Evolutionary conservation across 2,888 invertebrate genomes (phyloP), one percentile per base, ranked within the genome.

Genomic region (Syrphus vitripennis): DNA sequence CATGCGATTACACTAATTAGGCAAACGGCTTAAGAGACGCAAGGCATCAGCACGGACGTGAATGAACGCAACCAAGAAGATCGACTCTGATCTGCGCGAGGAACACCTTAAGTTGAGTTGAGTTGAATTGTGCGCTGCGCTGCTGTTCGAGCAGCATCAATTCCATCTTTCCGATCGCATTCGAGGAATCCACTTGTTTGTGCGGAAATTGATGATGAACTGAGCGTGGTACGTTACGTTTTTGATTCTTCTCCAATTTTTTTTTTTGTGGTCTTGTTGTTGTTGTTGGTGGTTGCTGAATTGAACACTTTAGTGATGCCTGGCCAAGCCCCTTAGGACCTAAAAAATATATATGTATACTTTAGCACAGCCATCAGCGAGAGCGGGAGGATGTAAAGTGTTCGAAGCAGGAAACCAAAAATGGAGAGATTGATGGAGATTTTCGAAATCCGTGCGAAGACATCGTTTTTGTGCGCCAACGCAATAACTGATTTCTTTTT

Each of bases 1-100:
- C 86, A 87, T 87, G 84, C 86, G 87, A 87, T 87, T 87, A 87
- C 86, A 87, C 87, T 87, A 87, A 87, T 87, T 87, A 87, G 86
- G 81, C 70, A 78, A 71, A 63, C 65, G n/a, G 31, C 48, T 37
- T 24, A 21, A 42, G 14, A 21, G 26, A 63, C 50, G 45, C 24
- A 74, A 31, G 50, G 61, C 67, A 76, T 55, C 5, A 14, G 45
- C 6, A 57, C 10, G 40, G 40, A 26, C 26, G 53, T 48, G 55
- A 57, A 40, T 61, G 31, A 24, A 50, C 7, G 48, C 21, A 48
- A 61, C 55, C 53, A 67, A 61, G 57, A 65, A 74, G 63, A 40
- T 75, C 70, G 50, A 50, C 55, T n/a, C n/a, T 80, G 53, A 80
- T 80, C 45, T 4, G 75, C 50, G 45, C 50, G 45, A 31, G 83